Base-by-base conservation (phyloP, 2,888 invertebrate genomes). In the Diarsia rubi region DNA sequence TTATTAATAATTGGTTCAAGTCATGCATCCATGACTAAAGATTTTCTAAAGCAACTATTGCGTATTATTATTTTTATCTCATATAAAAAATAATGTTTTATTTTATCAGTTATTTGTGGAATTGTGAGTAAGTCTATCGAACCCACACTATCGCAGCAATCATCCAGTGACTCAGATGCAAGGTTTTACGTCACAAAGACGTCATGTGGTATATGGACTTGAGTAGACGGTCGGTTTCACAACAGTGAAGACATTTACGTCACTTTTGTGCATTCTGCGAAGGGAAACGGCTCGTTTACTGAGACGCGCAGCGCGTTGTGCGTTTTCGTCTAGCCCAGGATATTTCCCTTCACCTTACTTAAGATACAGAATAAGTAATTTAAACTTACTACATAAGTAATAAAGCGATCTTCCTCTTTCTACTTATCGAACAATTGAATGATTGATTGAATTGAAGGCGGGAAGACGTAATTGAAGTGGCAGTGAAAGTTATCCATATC, bases 401-500 rank as follows among this genome's bases (percentile, higher is more conserved):
- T 8, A 37, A 37, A 5, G 37, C 8, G 37, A 6, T 37, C 8
- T 37, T 37, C 37, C 37, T 37, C 37, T 37, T 0, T 37, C 37
- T 37, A 37, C 37, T 8, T 37, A 37, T 8, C 8, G 6, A 37
- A 37, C 6, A 37, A 37, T 8, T 37, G n/a, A n/a, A n/a, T n/a
- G n/a, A n/a, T n/a, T 24, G 12, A 59, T 9, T 3, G 24, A n/a
- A 21, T 21, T n/a, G 27, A 71, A 57, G 8, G 24, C n/a, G 47
- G 42, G 42, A n/a, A 57, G 79, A 27, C 37, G 14, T 70, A n/a
- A n/a, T 42, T 27, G 16, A n/a, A 74, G n/a, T 54, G 19, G 12
- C 42, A 70, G n/a, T 59, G 72, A 75, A 44, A 79, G 47, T 59
- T 42, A n/a, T 16, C n/a, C 19, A 70, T 27, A 4, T 49, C 11